Evolutionary conservation across 2,888 invertebrate genomes (phyloP).

Genomic region (Dryococelus australis): DNA sequence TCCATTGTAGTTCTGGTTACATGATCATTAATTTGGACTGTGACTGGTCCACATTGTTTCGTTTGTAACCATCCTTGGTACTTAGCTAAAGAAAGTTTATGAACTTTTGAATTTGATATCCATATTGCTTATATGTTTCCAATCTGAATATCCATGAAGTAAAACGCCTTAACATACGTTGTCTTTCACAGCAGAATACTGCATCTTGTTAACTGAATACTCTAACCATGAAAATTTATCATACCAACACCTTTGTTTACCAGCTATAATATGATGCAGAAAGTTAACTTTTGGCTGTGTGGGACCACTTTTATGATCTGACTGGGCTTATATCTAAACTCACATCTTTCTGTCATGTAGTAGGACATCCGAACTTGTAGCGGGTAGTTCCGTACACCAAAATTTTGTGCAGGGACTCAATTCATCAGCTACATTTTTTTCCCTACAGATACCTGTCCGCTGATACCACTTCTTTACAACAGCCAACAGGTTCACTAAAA

Average conservation of each 20-base stretch:
- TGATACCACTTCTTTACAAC: background rate
- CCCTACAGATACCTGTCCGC: background rate
- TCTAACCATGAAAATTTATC: background rate
- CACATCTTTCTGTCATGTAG: too few relatives aligned
- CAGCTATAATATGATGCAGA: background rate
- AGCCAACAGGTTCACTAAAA: background rate
- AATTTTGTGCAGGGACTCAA: background rate
- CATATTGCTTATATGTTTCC: too few relatives aligned
- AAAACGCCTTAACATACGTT: too few relatives aligned
- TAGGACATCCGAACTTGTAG: background rate
- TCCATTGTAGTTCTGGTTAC: too few relatives aligned
- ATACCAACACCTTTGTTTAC: background rate
- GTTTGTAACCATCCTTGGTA: too few relatives aligned
- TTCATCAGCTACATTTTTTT: background rate
- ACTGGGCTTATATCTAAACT: background rate
- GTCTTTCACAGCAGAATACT: background rate
- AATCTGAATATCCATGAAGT: too few relatives aligned
- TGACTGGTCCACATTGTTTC: too few relatives aligned
- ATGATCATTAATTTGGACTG: too few relatives aligned
- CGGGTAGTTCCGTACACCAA: background rate
- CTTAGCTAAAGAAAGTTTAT: too few relatives aligned
- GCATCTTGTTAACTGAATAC: background rate
- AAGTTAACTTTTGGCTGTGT: conserved; percentile 12
- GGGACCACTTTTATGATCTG: background rate
- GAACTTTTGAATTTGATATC: too few relatives aligned